Evolutionary conservation across 2,888 invertebrate species (phyloP).

Genomic region (Pseudococcus longispinus): DNA sequence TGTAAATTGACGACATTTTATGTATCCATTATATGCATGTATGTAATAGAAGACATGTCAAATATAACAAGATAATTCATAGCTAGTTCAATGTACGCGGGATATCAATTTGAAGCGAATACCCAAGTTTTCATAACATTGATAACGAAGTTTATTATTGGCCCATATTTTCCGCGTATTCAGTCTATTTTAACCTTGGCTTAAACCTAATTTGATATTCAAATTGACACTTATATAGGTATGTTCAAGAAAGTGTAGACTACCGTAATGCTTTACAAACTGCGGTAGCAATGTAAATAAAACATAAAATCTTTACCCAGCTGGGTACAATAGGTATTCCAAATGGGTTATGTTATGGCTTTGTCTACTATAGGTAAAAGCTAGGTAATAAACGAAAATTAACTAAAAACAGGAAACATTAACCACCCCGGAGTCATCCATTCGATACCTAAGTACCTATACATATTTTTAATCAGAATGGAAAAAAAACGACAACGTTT

Average conservation of each 20-base stretch:
- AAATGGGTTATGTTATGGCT: too few relatives aligned
- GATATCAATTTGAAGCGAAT: constrained; percentile 31
- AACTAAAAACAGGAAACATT: constrained; percentile 28
- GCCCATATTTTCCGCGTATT: background rate
- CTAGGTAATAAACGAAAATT: background rate
- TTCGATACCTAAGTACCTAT: background rate
- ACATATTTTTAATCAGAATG: background rate
- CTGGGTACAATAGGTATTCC: background rate
- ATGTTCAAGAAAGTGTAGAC: background rate
- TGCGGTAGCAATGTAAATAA: too few relatives aligned
- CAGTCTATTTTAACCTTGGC: background rate
- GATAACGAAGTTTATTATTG: background rate
- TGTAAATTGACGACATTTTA: background rate
- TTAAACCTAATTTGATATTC: constrained; percentile 11
- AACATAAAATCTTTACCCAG: too few relatives aligned
- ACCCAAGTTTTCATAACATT: constrained; percentile 17
- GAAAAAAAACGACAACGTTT: constrained; percentile 23
- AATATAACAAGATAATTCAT: constrained; percentile 38
- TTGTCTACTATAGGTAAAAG: background rate
- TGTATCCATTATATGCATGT: background rate
- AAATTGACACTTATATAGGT: background rate
- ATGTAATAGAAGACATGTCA: background rate
- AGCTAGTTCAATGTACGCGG: constrained; percentile 27
- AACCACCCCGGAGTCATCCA: background rate
- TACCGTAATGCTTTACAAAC: background rate